These are phyloP conservation scores for Cinclus mexicanus DNA, from an alignment of 2,113 vertebrate species.

Conservation along the genomic window DNA sequence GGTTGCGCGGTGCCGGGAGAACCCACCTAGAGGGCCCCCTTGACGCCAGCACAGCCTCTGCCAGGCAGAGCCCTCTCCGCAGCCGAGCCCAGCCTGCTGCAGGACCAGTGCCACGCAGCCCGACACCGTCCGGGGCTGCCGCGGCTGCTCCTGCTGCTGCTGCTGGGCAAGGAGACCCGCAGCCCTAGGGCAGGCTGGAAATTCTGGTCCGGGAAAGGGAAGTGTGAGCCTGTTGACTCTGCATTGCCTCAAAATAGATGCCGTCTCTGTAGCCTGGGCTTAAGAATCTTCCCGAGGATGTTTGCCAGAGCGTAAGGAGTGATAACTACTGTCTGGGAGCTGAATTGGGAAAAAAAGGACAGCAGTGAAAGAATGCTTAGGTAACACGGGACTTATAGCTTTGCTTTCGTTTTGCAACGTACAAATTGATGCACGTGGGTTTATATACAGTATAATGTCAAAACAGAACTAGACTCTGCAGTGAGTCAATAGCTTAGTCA, in stretches of 20 bases:
- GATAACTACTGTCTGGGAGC: constrained; percentile 64
- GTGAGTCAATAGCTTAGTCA: constrained; percentile 86
- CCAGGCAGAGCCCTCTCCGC: constrained; percentile 73
- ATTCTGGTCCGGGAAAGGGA: not conserved
- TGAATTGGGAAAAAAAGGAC: constrained; percentile 57
- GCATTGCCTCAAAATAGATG: constrained; percentile 54
- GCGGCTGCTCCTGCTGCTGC: not conserved
- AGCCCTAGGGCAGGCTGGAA: constrained; percentile 50
- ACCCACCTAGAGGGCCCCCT: constrained; percentile 84
- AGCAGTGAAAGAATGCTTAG: constrained; percentile 71
- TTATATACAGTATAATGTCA: constrained; percentile 34
- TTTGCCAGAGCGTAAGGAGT: constrained; percentile 59
- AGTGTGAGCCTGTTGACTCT: constrained; percentile 61
- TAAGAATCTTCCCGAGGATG: constrained; percentile 65
- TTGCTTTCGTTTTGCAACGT: constrained; percentile 54
- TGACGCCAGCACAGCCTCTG: constrained; percentile 73
- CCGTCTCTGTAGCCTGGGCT: constrained; percentile 49
- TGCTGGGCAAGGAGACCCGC: not conserved
- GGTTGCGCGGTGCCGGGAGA: constrained; percentile 63
- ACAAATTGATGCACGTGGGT: constrained; percentile 61
- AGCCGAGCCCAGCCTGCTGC: constrained; percentile 76
- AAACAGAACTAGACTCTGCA: constrained; percentile 67
- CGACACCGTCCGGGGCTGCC: constrained; percentile 68
- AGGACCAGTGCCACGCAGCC: constrained; percentile 66
- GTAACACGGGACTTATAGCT: constrained; percentile 67